Evolutionary conservation across 92 coral and sea anemone species (phyloP), one percentile per base, ranked within the genome.

Genomic region (Palythoa grandiflora): DNA sequence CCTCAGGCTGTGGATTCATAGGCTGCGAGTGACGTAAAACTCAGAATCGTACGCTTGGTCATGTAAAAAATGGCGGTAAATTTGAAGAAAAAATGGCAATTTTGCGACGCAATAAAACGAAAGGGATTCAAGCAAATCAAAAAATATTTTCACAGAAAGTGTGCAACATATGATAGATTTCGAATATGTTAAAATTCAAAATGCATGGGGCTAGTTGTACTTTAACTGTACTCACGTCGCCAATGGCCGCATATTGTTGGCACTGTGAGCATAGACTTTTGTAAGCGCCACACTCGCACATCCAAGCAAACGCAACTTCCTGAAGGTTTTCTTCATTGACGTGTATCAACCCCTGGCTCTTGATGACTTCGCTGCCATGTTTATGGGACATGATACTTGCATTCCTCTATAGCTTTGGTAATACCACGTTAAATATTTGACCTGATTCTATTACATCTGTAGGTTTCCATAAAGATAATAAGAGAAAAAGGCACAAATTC

Each of bases 291-390:
- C 92, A 87, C 59, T 89, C 83, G 74, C 94, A 92, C 89, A 96
- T 86, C 99, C 98, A 96, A 38, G 89, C 92, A 78, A 96, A 93
- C 10, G 94, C 97, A 53, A 81, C 85, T 81, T 96, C 99, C 79
- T 84, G 90, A 5, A 93, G 86, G 51, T 84, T 75, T 59, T 80
- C 88, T n/a, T 65, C 80, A 72, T 81, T 86, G 85, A 88, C 84
- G n/a, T 36, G 44, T 44, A 13, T 53, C 12, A 47, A 28, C 35
- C 47, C 21, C 40, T 65, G 71, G 75, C 71, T 81, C 12, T 52
- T 13, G 15, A 11, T 66, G 12, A 50, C 59, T 63, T 48, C 28
- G 75, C 75, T 80, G 8, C 36, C 19, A 53, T 60, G 71, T 39
- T 61, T 35, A 8, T 57, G 57, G 19, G 39, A 17, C 85, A 21